Base-by-base conservation (phyloP, 2,888 invertebrate species). In the Agrochola circellaris region DNA sequence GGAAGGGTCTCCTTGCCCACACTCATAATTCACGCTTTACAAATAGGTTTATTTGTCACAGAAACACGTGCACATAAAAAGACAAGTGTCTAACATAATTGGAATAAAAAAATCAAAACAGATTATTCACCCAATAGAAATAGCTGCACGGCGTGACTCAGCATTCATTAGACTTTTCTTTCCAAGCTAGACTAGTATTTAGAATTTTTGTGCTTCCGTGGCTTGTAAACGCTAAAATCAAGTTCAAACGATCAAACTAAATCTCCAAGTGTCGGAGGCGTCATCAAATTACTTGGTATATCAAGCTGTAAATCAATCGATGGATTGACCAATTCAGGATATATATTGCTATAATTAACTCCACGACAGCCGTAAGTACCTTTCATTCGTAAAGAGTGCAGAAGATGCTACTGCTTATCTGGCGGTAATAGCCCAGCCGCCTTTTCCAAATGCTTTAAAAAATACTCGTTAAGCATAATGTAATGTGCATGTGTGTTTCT, bases 291-390 rank as follows among this genome's bases (percentile, higher is more conserved):
- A 51, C 17, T 51, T 4, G 9, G 23, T 54, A 23, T 30, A 73
- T 78, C 64, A 51, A 58, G 1, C 1, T 13, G 42, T 23, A 30
- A 64, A 78, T 81, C 74, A 13, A 51, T 45, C 15, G 34, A 81
- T 58, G 23, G 42, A 78, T 73, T 30, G 17, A 58, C 51, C 23
- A 7, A 78, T 65, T 60, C 17, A 34, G 2, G 3, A 17, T 34
- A 81, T 42, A 34, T 51, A 65, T 73, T 58, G 42, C 17, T 23
- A 23, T 81, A 58, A 65, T 81, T 81, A 81, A 51, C 15, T 15
- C 3, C 2, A 42, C 4, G 38, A 64, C 9, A 73, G n/a, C 13
- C 20, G 9, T 42, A 73, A 65, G 23, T 73, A 51, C 15, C 13
- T 2, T 58, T 65, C 38, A 81, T 58, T 64, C 51, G 2, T 2